These are phyloP conservation scores for Linnaemya vulpina DNA, from an alignment of 2,888 invertebrate genomes.

Conservation along the genomic window DNA sequence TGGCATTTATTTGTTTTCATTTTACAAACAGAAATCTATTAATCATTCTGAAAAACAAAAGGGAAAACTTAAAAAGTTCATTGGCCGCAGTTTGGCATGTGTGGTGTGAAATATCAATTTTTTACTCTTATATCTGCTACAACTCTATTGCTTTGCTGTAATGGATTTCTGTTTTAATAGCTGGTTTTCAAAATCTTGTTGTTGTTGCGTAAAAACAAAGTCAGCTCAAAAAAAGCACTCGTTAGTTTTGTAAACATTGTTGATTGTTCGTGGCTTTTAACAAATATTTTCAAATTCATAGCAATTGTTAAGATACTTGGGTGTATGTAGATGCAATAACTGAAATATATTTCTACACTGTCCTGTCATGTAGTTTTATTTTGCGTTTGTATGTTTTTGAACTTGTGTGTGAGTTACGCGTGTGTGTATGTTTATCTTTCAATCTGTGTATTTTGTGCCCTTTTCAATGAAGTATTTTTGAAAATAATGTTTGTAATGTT, in stretches of 20 bases:
- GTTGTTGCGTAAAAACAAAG: conserved; percentile 37
- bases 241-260: conserved; percentile 69
- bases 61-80: background rate
- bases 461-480: conserved; percentile 58
- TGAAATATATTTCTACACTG: conserved; percentile 1
- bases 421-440: background rate
- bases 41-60: background rate
- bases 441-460: conserved; percentile 1
- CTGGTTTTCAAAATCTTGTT: background rate
- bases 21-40: background rate
- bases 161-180: background rate
- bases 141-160: background rate
- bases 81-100: conserved; percentile 17
- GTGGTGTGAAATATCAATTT: conserved; percentile 1
- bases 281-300: conserved; percentile 51
- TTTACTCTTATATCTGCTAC: background rate
- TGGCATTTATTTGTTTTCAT: background rate
- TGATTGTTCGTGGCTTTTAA: conserved; percentile 65
- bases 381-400: background rate
- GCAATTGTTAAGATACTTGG: background rate
- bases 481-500: conserved; percentile 65
- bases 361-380: conserved; percentile 8
- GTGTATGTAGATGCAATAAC: no score
- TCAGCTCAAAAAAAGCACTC: conserved; percentile 34
- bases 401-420: background rate